These are phyloP conservation scores for Monodelphis domestica DNA, from an alignment of 2,797 vertebrate genomes.

Conservation along the genomic window DNA sequence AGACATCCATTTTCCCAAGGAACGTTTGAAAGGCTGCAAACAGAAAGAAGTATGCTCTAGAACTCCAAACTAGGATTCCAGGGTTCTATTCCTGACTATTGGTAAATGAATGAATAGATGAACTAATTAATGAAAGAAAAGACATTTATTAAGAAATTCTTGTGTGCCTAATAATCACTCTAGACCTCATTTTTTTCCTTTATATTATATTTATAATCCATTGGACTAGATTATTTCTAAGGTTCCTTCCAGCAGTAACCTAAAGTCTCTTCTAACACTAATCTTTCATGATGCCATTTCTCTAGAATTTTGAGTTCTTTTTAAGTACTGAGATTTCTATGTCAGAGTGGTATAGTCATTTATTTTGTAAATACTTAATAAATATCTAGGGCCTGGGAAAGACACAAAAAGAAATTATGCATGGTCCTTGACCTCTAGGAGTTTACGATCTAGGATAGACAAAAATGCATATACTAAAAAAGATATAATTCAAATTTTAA, in stretches of 20 bases:
- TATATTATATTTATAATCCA: neutral
- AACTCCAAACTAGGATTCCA: too few species aligned
- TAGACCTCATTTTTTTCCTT: neutral
- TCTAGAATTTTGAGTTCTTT: neutral
- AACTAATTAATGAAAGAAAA: neutral
- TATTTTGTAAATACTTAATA: neutral
- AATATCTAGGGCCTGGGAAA: neutral
- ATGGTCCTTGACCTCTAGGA: neutral
- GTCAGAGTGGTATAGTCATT: neutral
- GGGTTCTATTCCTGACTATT: neutral
- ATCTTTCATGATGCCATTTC: neutral
- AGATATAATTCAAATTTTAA: neutral
- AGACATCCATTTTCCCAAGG: conserved; percentile 91
- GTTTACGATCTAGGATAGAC: neutral
- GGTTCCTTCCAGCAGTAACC: too few species aligned
- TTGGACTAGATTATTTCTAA: neutral
- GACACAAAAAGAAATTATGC: neutral
- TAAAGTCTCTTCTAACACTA: neutral
- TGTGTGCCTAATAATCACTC: neutral
- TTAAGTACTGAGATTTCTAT: neutral
- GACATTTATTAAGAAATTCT: neutral
- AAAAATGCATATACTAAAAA: neutral
- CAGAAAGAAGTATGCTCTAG: neutral
- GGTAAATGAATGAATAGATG: neutral
- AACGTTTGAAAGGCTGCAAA: conserved; percentile 92